Evolutionary conservation across 2,888 invertebrate species (phyloP), one percentile per base, ranked within the genome.

Genomic region (Dryococelus australis): DNA sequence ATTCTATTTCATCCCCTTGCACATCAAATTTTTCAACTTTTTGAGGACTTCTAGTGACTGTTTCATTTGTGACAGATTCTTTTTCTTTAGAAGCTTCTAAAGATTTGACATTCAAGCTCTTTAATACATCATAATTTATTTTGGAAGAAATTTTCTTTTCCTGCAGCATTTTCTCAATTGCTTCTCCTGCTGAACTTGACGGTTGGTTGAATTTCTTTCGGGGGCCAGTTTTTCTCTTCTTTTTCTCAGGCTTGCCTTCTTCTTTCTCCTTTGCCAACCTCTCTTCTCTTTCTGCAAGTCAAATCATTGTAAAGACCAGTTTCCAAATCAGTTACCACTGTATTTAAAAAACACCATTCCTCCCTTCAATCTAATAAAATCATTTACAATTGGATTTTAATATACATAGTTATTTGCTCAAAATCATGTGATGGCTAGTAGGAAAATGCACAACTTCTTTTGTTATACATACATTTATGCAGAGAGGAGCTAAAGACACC

Each of bases 71-170:
- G 47, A 13, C 79, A 35, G 83, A 28, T 9, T 85, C 78, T 28
- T 87, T 86, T 53, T 27, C 27, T 53, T 81, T 85, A 26, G 65
- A 81, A 83, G 80, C 79, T 12, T 88, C 88, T 53, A 85, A 26
- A 13, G 87, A 81, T 53, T 87, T 87, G 26, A 92, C 92, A 90
- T 95, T 96, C 87, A 99, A 93, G 90, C 96, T 97, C 92, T 97
- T 97, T 88, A 99, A 93, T 79, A 99, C 99, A 90, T 99, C 99
- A 91, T 99, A 99, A 93, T 99, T 99, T 87, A 99, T 99, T 94
- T 99, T 99, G 8, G 95, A 96, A 5, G 99, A 99, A 89, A 99
- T 96, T 91, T 97, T 97, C 93, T 98, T 98, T 92, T 99, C 99
- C 90, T 97, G 97, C 28, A 99, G 93, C 95, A 99, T 98, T 93